Evolutionary conservation across 2,113 vertebrate genomes (phyloP).

Genomic region (Xiphophorus couchianus): DNA sequence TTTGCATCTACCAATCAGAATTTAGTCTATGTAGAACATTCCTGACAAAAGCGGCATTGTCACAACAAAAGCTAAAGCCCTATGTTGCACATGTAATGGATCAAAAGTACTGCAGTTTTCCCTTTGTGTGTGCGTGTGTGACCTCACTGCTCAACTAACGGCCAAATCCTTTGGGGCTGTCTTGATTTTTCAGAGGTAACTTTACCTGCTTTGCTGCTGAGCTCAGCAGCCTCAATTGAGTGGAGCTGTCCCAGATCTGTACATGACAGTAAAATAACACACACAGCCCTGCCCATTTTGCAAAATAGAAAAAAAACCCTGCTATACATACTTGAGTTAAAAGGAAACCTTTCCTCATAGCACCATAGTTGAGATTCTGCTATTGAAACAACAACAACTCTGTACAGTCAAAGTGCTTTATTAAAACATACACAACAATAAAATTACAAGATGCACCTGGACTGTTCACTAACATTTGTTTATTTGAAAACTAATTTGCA

Average conservation of each 20-base stretch:
- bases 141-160: slow-evolving; percentile 32
- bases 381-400: slow-evolving; percentile 33
- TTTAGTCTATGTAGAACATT: slow-evolving; percentile 7
- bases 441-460: slow-evolving; percentile 12
- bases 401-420: background rate
- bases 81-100: background rate
- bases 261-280: slow-evolving; percentile 13
- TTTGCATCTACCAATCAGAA: background rate
- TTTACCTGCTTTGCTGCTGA: slow-evolving; percentile 50
- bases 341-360: slow-evolving; percentile 46
- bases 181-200: slow-evolving; percentile 31
- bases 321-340: slow-evolving; percentile 19
- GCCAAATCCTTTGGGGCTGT: slow-evolving; percentile 34
- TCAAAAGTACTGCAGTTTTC: slow-evolving; percentile 23
- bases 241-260: slow-evolving; percentile 33
- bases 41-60: slow-evolving; percentile 18
- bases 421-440: background rate
- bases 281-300: background rate
- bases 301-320: slow-evolving; percentile 16
- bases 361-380: slow-evolving; percentile 10
- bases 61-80: slow-evolving; percentile 4
- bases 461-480: slow-evolving; percentile 8
- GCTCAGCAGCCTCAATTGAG: slow-evolving; percentile 50
- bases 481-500: background rate
- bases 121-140: slow-evolving; percentile 20